Percentiles rank a stretch among this genome's conserved stretches.
Evolutionary conservation across 2,888 invertebrate species (phyloP).

Genomic region (Tachina fera): DNA sequence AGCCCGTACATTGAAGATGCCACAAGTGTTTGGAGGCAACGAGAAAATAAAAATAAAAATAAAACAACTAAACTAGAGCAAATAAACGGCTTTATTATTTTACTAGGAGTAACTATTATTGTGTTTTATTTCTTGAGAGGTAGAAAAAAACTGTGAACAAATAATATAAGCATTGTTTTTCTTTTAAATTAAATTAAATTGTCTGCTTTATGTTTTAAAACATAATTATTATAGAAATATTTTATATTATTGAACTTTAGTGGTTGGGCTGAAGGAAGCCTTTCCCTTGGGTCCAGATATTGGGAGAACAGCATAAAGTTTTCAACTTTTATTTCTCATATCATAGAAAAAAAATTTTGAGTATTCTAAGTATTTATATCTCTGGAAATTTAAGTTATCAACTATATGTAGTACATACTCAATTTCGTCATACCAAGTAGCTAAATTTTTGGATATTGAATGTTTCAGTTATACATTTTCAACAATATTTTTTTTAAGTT

Average conservation of each 20-base stretch:
- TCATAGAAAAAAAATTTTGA: too few relatives aligned
- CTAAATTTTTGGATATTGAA: too few relatives aligned
- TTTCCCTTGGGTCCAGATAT: neutral
- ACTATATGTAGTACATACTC: too few relatives aligned
- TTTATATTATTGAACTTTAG: neutral
- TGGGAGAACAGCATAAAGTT: neutral
- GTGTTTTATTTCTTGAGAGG: neutral
- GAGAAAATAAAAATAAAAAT: slow-evolving; percentile 1
- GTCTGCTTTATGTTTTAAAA: neutral
- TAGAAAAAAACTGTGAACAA: neutral
- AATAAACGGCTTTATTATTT: slow-evolving; percentile 57
- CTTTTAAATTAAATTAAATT: neutral
- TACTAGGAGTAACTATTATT: slow-evolving; percentile 14
- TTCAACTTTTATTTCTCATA: neutral
- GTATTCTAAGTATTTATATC: too few relatives aligned
- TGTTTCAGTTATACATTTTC: too few relatives aligned
- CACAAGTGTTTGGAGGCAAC: slow-evolving; percentile 69
- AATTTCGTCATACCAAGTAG: too few relatives aligned
- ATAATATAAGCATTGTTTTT: neutral
- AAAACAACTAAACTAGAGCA: slow-evolving; percentile 59
- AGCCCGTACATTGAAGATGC: slow-evolving; percentile 58
- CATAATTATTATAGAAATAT: neutral
- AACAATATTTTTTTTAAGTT: too few relatives aligned
- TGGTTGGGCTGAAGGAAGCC: neutral
- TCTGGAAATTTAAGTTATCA: too few relatives aligned